Conservation (phyloP, 2,113 vertebrate species). For the Fulmarus glacialis region DNA sequence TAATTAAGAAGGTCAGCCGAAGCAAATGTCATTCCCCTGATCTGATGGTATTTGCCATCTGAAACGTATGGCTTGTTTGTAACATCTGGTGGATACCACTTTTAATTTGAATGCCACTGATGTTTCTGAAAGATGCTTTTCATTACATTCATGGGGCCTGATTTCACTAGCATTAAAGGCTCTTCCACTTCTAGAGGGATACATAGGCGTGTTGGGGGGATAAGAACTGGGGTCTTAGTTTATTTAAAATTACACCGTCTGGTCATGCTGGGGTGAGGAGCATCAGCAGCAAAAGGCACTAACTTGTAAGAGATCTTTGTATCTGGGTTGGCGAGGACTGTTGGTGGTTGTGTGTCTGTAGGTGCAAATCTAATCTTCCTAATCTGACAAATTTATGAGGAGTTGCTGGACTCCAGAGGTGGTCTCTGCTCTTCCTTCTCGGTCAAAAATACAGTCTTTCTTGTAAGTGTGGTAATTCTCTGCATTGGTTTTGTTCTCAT, state of each 20-base stretch:
- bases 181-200: not conserved
- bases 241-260: rapidly evolving
- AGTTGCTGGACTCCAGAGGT: not conserved
- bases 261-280: not conserved
- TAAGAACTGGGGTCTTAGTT: not conserved
- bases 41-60: not conserved
- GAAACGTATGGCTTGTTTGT: not conserved
- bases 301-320: not conserved
- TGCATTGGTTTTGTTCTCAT: not conserved
- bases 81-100: not conserved
- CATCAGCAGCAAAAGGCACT: not conserved
- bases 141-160: not conserved
- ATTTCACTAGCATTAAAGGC: not conserved
- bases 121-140: not conserved
- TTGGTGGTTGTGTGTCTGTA: not conserved
- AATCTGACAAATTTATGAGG: not conserved
- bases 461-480: not conserved
- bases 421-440: not conserved
- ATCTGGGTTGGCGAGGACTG: not conserved
- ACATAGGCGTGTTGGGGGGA: rapidly evolving
- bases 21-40: not conserved
- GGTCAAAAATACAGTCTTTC: not conserved
- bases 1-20: not conserved
- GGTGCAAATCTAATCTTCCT: not conserved
- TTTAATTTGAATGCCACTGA: not conserved